Evolutionary conservation across 1,140 invertebrate genomes (phyloP).

Genomic region (Drosophila pallidifrons): DNA sequence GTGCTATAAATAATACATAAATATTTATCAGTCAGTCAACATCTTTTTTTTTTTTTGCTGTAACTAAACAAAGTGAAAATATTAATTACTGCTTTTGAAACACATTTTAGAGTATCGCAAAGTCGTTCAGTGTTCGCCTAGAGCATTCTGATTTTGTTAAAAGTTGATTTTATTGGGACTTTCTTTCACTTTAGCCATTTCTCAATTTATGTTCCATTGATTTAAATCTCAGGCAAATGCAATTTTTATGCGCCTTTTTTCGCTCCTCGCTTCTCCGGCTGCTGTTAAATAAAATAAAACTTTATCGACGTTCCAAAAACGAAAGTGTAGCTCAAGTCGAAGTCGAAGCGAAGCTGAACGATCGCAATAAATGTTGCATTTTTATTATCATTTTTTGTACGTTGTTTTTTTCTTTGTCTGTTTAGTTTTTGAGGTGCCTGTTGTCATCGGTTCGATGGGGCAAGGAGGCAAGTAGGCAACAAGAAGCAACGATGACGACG

Average conservation of each 20-base stretch:
- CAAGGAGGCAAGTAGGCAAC: conserved; percentile 1
- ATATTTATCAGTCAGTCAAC: conserved; percentile 14
- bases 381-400: conserved; percentile 69
- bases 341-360: conserved; percentile 23
- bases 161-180: conserved; percentile 43
- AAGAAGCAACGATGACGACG: neutral
- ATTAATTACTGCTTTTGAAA: no score
- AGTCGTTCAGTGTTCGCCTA: neutral
- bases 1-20: conserved; percentile 40
- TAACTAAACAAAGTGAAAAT: no score
- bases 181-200: conserved; percentile 52
- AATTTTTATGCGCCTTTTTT: conserved; percentile 51
- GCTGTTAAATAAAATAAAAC: conserved; percentile 41
- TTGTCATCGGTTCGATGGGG: conserved; percentile 35
- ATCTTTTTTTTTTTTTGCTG: no score
- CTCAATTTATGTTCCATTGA: conserved; percentile 67
- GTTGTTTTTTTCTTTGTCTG: conserved; percentile 5
- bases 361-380: conserved; percentile 77
- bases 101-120: neutral
- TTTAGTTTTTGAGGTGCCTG: conserved; percentile 21
- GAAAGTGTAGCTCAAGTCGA: conserved; percentile 60
- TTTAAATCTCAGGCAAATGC: conserved; percentile 72
- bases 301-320: conserved; percentile 62
- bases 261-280: neutral
- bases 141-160: conserved; percentile 5